Conservation (phyloP, 2,888 invertebrate species). For the Anarsia innoxiella region DNA sequence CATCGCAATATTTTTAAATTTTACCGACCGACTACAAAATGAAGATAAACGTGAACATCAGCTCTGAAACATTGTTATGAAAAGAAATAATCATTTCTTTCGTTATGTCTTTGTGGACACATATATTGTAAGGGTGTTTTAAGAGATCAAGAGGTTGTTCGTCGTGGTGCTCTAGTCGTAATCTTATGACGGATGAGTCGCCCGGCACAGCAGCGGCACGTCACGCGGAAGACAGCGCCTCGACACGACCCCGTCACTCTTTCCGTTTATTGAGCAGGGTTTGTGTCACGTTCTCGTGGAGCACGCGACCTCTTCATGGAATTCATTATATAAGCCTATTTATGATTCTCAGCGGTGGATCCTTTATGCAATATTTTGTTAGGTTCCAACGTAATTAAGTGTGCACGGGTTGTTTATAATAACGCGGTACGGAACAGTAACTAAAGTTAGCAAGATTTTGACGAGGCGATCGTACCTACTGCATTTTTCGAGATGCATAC, state of each 20-base stretch:
- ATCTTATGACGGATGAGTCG: conserved; percentile 37
- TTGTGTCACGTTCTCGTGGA: conserved; percentile 45
- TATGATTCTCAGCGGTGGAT: conserved; percentile 31
- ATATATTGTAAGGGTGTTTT: neutral
- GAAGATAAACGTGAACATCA: too few relatives aligned
- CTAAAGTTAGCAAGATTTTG: neutral
- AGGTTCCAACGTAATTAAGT: conserved; percentile 28
- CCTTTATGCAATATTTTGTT: conserved; percentile 30
- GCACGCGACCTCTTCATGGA: conserved; percentile 33
- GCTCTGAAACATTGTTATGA: too few relatives aligned
- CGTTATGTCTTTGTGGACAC: neutral
- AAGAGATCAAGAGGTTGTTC: neutral
- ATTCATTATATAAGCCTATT: conserved; percentile 45
- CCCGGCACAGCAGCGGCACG: conserved; percentile 12
- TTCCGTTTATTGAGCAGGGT: conserved; percentile 46
- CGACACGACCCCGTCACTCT: conserved; percentile 29
- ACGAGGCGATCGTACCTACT: conserved; percentile 1
- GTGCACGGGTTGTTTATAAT: conserved; percentile 15
- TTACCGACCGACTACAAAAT: too few relatives aligned
- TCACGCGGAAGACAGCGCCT: too few relatives aligned
- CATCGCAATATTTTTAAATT: conserved; percentile 7
- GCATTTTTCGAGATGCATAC: conserved; percentile 10
- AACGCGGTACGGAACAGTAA: neutral
- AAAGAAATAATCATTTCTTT: too few relatives aligned
- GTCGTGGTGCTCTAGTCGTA: conserved; percentile 6